Percentiles rank a stretch among this genome's conserved stretches.
Evolutionary conservation across 2,113 vertebrate species (phyloP).

Genomic region (Syrmaticus mikado): DNA sequence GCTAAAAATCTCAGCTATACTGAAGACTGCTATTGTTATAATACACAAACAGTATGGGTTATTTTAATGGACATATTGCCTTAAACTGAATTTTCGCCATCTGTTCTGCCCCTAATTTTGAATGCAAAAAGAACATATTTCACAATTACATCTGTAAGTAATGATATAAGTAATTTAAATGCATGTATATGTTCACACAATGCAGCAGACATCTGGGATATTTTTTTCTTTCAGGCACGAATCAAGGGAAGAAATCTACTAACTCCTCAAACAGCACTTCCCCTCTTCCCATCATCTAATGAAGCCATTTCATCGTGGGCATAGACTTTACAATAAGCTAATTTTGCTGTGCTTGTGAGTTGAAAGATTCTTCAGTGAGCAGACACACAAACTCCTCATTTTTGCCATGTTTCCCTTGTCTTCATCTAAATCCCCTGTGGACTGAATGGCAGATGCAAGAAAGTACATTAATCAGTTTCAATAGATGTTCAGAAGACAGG

Average conservation of each 20-base stretch:
- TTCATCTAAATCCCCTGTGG: slow-evolving; percentile 80
- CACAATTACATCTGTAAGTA: slow-evolving; percentile 88
- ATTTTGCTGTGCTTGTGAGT: slow-evolving; percentile 61
- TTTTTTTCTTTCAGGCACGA: slow-evolving; percentile 69
- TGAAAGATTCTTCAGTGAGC: slow-evolving; percentile 72
- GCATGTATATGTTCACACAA: slow-evolving; percentile 82
- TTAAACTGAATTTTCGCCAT: slow-evolving; percentile 81
- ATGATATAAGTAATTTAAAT: slow-evolving; percentile 86
- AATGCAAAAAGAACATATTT: slow-evolving; percentile 84
- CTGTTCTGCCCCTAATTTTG: slow-evolving; percentile 81
- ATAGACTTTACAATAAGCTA: slow-evolving; percentile 47
- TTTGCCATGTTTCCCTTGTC: slow-evolving; percentile 70
- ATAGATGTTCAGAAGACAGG: slow-evolving; percentile 66
- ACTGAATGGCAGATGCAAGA: slow-evolving; percentile 84
- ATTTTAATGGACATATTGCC: slow-evolving; percentile 83
- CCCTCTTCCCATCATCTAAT: not conserved
- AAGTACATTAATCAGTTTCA: slow-evolving; percentile 88
- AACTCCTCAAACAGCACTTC: slow-evolving; percentile 40
- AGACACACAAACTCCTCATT: slow-evolving; percentile 60
- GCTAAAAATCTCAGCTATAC: slow-evolving; percentile 39
- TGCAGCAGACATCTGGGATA: slow-evolving; percentile 80
- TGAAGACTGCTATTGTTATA: slow-evolving; percentile 70
- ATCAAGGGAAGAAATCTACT: slow-evolving; percentile 69
- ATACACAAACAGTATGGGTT: slow-evolving; percentile 75
- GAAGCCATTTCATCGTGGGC: slow-evolving; percentile 39